Conservation (phyloP, 1,140 invertebrate species). For the Aphidius gifuensis region DNA sequence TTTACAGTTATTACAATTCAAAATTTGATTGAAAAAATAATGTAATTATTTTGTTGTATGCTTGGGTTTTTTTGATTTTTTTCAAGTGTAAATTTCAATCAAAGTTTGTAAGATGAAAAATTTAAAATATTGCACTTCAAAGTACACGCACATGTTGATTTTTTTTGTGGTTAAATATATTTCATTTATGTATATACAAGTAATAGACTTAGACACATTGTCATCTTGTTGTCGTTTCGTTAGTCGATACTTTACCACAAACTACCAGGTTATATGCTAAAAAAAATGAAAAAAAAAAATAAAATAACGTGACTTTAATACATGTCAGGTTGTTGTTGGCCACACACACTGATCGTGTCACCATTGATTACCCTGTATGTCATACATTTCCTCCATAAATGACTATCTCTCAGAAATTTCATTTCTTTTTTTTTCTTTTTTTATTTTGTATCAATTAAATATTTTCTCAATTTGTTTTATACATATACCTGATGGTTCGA, state of each 20-base stretch:
- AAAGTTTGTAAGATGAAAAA: too few relatives aligned
- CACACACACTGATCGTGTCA: conserved; percentile 12
- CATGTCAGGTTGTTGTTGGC: conserved; percentile 15
- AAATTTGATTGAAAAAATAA: background rate
- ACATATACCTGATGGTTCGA: too few relatives aligned
- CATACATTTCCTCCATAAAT: too few relatives aligned
- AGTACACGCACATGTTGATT: too few relatives aligned
- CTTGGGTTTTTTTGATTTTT: too few relatives aligned
- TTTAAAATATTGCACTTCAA: too few relatives aligned
- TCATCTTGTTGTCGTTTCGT: conserved; percentile 6
- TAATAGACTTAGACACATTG: conserved; percentile 5
- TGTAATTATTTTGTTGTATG: background rate
- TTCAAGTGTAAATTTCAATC: too few relatives aligned
- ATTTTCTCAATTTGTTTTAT: too few relatives aligned
- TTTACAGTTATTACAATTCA: background rate
- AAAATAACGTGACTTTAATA: conserved; percentile 15
- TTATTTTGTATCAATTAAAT: too few relatives aligned
- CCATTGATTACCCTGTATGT: background rate
- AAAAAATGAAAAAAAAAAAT: too few relatives aligned
- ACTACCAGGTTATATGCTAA: conserved; percentile 5
- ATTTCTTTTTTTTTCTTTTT: too few relatives aligned
- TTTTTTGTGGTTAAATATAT: conserved; percentile 7
- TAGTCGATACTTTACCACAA: conserved; percentile 14
- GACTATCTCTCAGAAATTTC: too few relatives aligned
- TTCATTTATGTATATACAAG: conserved; percentile 6